Conservation (phyloP, 2,797 vertebrate species). For the Mycteria americana region DNA sequence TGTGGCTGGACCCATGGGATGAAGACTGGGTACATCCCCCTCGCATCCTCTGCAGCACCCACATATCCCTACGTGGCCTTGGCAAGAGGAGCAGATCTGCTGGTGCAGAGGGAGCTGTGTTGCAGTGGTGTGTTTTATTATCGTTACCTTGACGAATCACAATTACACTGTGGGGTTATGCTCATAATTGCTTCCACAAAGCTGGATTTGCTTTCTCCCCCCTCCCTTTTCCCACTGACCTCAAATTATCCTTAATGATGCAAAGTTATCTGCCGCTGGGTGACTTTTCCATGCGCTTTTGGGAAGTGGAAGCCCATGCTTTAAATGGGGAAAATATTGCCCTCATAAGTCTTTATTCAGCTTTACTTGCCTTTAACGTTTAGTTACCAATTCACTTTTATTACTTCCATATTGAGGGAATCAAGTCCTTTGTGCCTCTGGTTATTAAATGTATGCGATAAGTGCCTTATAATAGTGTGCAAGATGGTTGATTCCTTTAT, state of each 20-base stretch:
- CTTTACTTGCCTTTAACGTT: constrained; percentile 43
- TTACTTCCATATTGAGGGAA: constrained; percentile 68
- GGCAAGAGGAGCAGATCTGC: neutral
- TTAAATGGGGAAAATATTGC: constrained; percentile 41
- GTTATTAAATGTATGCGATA: constrained; percentile 66
- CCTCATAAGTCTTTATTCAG: constrained; percentile 37
- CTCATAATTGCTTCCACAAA: constrained; percentile 50
- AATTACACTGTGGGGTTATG: constrained; percentile 47
- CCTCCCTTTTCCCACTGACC: constrained; percentile 7
- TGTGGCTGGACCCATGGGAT: neutral
- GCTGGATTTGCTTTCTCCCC: neutral
- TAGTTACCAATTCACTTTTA: constrained; percentile 57
- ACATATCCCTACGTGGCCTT: fast-evolving
- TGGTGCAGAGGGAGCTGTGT: neutral
- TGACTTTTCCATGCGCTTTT: neutral
- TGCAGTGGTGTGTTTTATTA: neutral
- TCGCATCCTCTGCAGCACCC: fast-evolving
- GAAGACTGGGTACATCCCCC: neutral
- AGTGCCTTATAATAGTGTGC: constrained; percentile 64
- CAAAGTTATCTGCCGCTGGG: neutral
- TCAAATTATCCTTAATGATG: constrained; percentile 53
- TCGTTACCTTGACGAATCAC: constrained; percentile 48
- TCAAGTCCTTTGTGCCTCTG: constrained; percentile 49
- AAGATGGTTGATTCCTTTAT: constrained; percentile 50
- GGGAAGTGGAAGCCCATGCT: neutral